These are phyloP conservation scores for Orthonyx spaldingii DNA, from an alignment of 2,113 vertebrate species.

Conservation along the genomic window DNA sequence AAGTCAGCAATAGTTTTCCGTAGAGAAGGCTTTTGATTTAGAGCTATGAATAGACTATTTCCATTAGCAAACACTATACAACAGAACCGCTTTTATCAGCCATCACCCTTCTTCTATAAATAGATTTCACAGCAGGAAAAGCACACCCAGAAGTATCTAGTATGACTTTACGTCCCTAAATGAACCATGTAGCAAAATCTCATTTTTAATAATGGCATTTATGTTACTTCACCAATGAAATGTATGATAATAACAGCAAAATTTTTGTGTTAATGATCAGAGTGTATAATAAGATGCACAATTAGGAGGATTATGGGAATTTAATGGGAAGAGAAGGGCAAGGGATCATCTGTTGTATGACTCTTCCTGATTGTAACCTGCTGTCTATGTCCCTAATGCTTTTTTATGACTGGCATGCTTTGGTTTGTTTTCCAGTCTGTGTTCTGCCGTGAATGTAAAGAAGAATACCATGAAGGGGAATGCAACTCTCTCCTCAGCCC, in stretches of 20 bases:
- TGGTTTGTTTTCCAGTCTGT: constrained; percentile 68
- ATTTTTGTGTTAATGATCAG: constrained; percentile 20
- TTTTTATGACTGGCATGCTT: constrained; percentile 14
- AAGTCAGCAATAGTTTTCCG: not conserved
- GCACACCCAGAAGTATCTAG: not conserved
- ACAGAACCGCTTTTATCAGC: not conserved
- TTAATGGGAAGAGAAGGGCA: constrained; percentile 22
- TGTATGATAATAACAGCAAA: not conserved
- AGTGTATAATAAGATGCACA: constrained; percentile 9
- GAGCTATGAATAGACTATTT: not conserved
- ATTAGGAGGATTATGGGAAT: constrained; percentile 32
- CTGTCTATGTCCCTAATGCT: not conserved
- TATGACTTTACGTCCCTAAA: not conserved
- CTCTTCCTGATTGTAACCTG: not conserved
- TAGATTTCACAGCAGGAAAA: not conserved
- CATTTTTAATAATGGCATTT: constrained; percentile 26
- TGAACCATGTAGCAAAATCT: not conserved
- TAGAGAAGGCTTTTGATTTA: not conserved
- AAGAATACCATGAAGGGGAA: constrained; percentile 77
- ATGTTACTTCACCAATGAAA: not conserved
- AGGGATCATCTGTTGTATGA: constrained; percentile 11
- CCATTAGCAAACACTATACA: not conserved
- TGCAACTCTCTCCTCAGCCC: constrained; percentile 31
- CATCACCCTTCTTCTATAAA: not conserved
- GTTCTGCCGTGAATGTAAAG: constrained; percentile 87